Evolutionary conservation across 1,140 invertebrate genomes (phyloP).

Genomic region (Formica exsecta): DNA sequence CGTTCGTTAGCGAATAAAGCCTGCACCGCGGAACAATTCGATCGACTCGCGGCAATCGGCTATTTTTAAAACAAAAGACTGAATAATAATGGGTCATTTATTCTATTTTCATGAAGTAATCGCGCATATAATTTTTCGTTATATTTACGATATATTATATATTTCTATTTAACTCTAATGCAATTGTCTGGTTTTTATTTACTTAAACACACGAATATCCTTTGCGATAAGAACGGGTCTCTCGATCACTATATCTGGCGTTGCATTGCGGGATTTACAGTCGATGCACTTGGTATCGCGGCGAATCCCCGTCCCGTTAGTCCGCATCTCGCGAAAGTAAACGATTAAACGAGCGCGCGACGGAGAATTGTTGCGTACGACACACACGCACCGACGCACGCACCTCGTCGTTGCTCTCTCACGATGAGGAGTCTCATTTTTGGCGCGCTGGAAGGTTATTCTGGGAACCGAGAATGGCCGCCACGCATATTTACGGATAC

Average conservation of each 20-base stretch:
- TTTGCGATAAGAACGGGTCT: constrained; percentile 18
- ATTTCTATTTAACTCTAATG: neutral
- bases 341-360: constrained; percentile 31
- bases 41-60: neutral
- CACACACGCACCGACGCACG: neutral
- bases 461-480: constrained; percentile 78
- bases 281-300: constrained; percentile 19
- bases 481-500: constrained; percentile 82
- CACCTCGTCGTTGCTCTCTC: constrained; percentile 41
- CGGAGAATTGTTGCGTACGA: neutral
- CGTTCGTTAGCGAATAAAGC: neutral
- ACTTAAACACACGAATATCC: neutral
- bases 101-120: neutral
- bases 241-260: constrained; percentile 1
- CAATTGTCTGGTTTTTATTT: neutral
- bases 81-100: neutral
- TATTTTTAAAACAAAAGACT: constrained; percentile 32
- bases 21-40: neutral
- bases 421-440: constrained; percentile 79
- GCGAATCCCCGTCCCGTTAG: constrained; percentile 22
- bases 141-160: constrained; percentile 6
- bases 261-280: neutral
- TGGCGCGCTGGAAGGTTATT: constrained; percentile 79
- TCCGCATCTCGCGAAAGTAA: constrained; percentile 26
- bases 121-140: neutral